These are phyloP conservation scores for Syngnathus floridae DNA, from an alignment of 2,113 vertebrate species.

Conservation along the genomic window DNA sequence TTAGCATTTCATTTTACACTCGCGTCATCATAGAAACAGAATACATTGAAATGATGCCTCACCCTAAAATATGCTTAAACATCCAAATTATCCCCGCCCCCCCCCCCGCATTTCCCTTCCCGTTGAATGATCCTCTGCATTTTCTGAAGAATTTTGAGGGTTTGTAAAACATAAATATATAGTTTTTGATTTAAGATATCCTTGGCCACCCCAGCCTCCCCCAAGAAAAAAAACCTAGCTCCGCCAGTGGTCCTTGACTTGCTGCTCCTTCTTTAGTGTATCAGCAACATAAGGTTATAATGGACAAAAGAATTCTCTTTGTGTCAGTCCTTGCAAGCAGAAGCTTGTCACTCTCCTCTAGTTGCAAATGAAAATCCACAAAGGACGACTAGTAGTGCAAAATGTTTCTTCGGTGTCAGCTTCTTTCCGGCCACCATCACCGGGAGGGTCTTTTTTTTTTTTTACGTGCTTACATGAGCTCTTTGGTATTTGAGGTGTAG, in stretches of 20 bases:
- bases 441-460: background rate
- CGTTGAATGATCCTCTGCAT: too few species aligned
- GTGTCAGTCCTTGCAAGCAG: background rate
- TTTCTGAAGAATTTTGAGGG: too few species aligned
- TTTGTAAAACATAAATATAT: too few species aligned
- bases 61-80: too few species aligned
- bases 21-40: background rate
- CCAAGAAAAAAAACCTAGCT: too few species aligned
- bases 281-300: too few species aligned
- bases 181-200: too few species aligned
- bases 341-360: background rate
- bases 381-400: background rate
- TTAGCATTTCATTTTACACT: background rate
- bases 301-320: background rate
- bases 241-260: background rate
- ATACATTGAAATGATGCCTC: background rate
- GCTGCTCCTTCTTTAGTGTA: background rate
- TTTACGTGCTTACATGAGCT: background rate
- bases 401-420: background rate
- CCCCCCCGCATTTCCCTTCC: too few species aligned
- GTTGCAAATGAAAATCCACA: background rate
- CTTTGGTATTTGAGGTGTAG: slow-evolving; percentile 1
- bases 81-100: too few species aligned
- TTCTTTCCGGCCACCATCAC: background rate
- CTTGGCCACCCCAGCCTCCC: too few species aligned